These are phyloP conservation scores for Lamproptera curius DNA, from an alignment of 2,888 invertebrate genomes.

Conservation along the genomic window DNA sequence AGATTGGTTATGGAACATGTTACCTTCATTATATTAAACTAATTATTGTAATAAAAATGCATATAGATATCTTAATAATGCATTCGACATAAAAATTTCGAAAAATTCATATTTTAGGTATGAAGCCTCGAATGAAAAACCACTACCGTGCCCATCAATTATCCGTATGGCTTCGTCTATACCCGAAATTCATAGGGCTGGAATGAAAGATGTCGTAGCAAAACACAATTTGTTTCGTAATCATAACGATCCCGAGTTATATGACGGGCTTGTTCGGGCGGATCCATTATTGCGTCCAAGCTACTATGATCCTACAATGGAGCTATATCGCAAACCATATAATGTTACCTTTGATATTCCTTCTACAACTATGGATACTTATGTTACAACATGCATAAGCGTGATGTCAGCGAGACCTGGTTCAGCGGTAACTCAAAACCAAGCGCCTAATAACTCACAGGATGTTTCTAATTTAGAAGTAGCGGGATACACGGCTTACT, in stretches of 20 bases:
- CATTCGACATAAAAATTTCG: no score
- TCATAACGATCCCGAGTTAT: slow-evolving; percentile 92
- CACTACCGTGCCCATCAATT: slow-evolving; percentile 98
- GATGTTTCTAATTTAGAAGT: slow-evolving; percentile 89
- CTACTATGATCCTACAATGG: slow-evolving; percentile 80
- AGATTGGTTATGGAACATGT: no score
- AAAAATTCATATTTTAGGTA: no score
- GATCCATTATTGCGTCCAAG: slow-evolving; percentile 85
- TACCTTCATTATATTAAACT: no score
- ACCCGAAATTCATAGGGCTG: slow-evolving; percentile 92
- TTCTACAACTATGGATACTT: slow-evolving; percentile 80
- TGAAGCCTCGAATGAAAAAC: slow-evolving; percentile 95
- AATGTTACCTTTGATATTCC: slow-evolving; percentile 74
- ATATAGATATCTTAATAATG: no score
- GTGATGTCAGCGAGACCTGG: slow-evolving; percentile 55
- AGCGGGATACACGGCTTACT: slow-evolving; percentile 86
- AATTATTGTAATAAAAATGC: no score
- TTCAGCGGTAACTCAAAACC: slow-evolving; percentile 27
- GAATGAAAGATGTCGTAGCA: slow-evolving; percentile 93
- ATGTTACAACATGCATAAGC: slow-evolving; percentile 83
- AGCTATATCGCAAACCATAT: slow-evolving; percentile 80
- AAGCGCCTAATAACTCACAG: slow-evolving; percentile 80
- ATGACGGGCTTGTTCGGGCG: slow-evolving; percentile 92
- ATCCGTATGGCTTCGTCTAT: slow-evolving; percentile 97
- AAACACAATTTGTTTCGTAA: slow-evolving; percentile 94